Conservation (phyloP, 2,888 invertebrate species). For the Syrphus vitripennis region DNA sequence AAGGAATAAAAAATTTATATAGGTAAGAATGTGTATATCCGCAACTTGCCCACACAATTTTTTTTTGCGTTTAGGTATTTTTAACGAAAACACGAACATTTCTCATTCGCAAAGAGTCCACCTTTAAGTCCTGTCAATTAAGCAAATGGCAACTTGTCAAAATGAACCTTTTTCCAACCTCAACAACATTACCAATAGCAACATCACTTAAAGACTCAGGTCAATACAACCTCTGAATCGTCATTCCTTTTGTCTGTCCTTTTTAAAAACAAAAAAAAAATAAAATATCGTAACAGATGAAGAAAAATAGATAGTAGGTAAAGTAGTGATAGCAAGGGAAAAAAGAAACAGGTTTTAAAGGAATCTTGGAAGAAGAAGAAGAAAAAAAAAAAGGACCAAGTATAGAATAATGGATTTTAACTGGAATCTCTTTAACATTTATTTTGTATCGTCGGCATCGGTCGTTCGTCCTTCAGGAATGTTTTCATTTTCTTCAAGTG, state of each 20-base stretch:
- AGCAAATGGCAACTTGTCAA: conserved; percentile 66
- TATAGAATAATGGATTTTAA: conserved; percentile 63
- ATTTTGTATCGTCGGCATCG: conserved; percentile 30
- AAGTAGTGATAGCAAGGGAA: neutral
- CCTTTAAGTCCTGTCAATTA: conserved; percentile 60
- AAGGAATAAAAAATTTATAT: neutral
- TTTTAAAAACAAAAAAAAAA: neutral
- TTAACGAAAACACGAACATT: conserved; percentile 48
- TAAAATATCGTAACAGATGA: neutral
- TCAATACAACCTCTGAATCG: conserved; percentile 25
- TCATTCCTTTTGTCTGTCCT: conserved; percentile 21
- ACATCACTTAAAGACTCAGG: conserved; percentile 44
- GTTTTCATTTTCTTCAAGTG: conserved; percentile 67
- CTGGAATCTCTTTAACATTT: conserved; percentile 50
- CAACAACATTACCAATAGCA: conserved; percentile 29
- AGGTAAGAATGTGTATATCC: neutral
- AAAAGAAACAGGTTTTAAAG: neutral
- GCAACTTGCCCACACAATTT: conserved; percentile 48
- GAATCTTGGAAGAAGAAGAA: neutral
- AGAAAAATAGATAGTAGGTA: neutral
- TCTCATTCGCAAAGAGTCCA: conserved; percentile 43
- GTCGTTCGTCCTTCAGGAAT: conserved; percentile 39
- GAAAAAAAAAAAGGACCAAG: conserved; percentile 14
- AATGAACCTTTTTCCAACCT: conserved; percentile 40
- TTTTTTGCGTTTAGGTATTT: too few species aligned